Conservation (phyloP, 2,113 vertebrate species). For the Cettia cetti region DNA sequence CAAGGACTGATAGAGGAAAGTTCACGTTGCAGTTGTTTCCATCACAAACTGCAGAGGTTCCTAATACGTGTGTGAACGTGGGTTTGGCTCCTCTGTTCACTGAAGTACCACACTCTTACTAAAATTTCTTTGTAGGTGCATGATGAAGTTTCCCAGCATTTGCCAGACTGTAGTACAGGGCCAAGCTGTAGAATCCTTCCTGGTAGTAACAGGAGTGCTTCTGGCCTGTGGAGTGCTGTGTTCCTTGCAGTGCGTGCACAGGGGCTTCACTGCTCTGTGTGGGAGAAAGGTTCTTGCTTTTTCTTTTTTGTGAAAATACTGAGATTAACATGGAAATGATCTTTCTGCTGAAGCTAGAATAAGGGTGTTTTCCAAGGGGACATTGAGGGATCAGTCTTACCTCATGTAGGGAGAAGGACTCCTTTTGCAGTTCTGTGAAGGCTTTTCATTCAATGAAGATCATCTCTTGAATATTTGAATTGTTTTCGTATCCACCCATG, state of each 20-base stretch:
- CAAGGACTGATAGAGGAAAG: not conserved
- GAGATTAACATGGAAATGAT: not conserved
- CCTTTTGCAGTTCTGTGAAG: not conserved
- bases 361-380: not conserved
- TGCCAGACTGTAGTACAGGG: not conserved
- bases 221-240: not conserved
- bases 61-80: not conserved
- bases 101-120: not conserved
- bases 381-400: not conserved
- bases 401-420: not conserved
- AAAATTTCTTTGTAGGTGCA: not conserved
- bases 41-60: not conserved
- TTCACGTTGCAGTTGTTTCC: not conserved
- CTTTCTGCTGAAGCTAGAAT: not conserved
- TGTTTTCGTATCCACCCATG: constrained; percentile 8
- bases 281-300: not conserved
- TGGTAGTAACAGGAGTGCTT: fast-evolving
- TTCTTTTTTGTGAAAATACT: not conserved
- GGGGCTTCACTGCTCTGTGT: not conserved
- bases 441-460: constrained; percentile 14
- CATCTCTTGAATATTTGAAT: constrained; percentile 22
- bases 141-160: not conserved
- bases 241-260: not conserved
- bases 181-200: not conserved
- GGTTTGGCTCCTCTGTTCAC: not conserved